Percentiles rank a stretch among this genome's conserved stretches.
phyloP scores from a whole-genome alignment of 2,797 vertebrate genomes.

The Tamandua tetradactyla region DNA sequence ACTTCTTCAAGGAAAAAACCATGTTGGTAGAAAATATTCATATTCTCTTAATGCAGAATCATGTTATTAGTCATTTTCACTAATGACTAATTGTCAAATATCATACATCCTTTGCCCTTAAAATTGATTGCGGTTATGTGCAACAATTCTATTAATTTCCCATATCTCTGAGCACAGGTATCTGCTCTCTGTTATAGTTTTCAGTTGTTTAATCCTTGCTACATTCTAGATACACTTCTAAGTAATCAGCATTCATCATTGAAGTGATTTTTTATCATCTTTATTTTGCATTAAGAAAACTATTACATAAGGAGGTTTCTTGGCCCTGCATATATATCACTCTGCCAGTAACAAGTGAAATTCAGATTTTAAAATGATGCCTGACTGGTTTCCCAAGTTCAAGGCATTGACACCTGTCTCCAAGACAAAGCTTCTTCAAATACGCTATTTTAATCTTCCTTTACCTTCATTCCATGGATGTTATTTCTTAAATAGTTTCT shows the following conservation, averaged over 20 bases:
- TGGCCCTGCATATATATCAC: not conserved
- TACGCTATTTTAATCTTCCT: not conserved
- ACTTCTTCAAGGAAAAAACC: not conserved
- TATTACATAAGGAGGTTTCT: not conserved
- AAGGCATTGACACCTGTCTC: not conserved
- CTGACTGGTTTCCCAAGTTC: not conserved
- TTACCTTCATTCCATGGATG: not conserved
- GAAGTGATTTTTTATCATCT: constrained; percentile 6
- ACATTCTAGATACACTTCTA: not conserved
- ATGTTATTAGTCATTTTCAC: not conserved
- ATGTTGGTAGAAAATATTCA: not conserved
- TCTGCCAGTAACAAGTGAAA: not conserved
- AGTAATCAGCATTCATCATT: not conserved
- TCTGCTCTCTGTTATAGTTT: not conserved
- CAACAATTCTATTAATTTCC: not conserved
- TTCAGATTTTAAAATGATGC: not conserved
- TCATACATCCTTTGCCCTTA: not conserved
- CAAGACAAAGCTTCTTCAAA: not conserved
- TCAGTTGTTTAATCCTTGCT: not conserved
- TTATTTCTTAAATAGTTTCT: not conserved
- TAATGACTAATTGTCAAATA: constrained; percentile 18
- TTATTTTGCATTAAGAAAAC: not conserved
- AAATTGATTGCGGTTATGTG: not conserved
- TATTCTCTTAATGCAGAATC: not conserved
- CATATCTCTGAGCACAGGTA: not conserved